A percentile compares a stretch with the other conserved stretches of the same genome.
phyloP scores from a whole-genome alignment of 2,113 vertebrate species.

The Amphiprion percula region DNA sequence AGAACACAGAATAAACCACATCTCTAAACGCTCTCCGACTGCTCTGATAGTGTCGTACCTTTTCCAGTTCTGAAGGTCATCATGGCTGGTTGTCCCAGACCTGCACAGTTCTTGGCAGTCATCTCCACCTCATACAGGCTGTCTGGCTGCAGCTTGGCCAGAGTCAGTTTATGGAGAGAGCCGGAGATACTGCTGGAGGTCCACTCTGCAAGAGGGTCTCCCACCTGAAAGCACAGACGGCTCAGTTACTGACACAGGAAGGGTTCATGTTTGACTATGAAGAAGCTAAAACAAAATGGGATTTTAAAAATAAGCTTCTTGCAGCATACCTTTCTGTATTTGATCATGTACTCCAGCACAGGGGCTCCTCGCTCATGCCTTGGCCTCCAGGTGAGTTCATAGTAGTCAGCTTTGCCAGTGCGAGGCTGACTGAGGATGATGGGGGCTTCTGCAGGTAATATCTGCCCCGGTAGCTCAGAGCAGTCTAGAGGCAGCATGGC shows the following conservation, averaged over 20 bases:
- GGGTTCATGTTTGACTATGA: background rate
- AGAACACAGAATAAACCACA: background rate
- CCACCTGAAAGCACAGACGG: conserved; percentile 83
- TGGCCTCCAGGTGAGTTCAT: conserved; percentile 94
- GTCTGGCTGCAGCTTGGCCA: conserved; percentile 91
- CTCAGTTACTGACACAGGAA: background rate
- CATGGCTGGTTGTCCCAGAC: conserved; percentile 96
- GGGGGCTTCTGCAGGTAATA: conserved; percentile 90
- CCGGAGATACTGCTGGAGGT: conserved; percentile 88
- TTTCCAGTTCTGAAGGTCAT: conserved; percentile 97
- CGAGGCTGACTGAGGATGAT: conserved; percentile 95
- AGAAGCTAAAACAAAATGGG: background rate
- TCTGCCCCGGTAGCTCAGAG: conserved; percentile 77
- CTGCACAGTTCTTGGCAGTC: conserved; percentile 93
- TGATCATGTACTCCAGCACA: conserved; percentile 92
- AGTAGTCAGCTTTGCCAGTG: conserved; percentile 94
- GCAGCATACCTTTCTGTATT: conserved; percentile 92
- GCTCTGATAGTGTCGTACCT: conserved; percentile 50
- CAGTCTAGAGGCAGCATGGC: conserved; percentile 84
- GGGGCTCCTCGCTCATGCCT: conserved; percentile 88
- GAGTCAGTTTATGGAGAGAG: conserved; percentile 88
- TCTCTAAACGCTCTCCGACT: background rate
- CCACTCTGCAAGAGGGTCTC: conserved; percentile 89
- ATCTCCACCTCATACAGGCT: conserved; percentile 98
- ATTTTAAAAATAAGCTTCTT: background rate